Conservation (phyloP, 1,140 invertebrate species). For the Drosophila tani region DNA sequence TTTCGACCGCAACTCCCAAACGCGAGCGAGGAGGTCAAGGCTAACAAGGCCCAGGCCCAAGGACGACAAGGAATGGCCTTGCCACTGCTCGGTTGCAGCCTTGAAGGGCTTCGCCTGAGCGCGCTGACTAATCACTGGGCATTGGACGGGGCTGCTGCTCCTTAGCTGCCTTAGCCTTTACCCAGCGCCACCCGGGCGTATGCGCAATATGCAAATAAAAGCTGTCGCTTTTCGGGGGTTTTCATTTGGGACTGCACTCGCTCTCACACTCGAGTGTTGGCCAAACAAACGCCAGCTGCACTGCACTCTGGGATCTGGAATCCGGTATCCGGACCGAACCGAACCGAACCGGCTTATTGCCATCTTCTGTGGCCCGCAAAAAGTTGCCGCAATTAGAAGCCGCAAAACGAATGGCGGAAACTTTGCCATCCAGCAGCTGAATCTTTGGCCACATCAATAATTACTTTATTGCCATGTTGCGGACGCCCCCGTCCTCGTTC, state of each 20-base stretch:
- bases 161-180: slow-evolving; percentile 2
- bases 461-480: slow-evolving; percentile 55
- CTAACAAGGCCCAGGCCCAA: slow-evolving; percentile 7
- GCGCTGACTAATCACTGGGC: slow-evolving; percentile 59
- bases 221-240: slow-evolving; percentile 7
- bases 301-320: neutral
- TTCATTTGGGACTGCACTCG: slow-evolving; percentile 40
- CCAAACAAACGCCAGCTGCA: slow-evolving; percentile 59
- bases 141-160: neutral
- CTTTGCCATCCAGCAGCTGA: slow-evolving; percentile 18
- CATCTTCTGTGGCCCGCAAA: slow-evolving; percentile 25
- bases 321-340: neutral
- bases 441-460: slow-evolving; percentile 46
- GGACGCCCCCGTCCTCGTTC: too few relatives aligned
- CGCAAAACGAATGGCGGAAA: slow-evolving; percentile 32
- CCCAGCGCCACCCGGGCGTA: slow-evolving; percentile 39
- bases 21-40: slow-evolving; percentile 55
- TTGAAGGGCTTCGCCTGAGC: slow-evolving; percentile 8
- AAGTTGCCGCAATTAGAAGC: slow-evolving; percentile 59
- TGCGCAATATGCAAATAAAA: slow-evolving; percentile 76
- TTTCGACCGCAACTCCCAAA: slow-evolving; percentile 7
- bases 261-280: slow-evolving; percentile 36
- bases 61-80: slow-evolving; percentile 1
- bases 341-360: slow-evolving; percentile 42
- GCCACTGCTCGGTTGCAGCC: slow-evolving; percentile 6